Conservation (phyloP, 1,140 invertebrate species). For the Drosophila pandora region DNA sequence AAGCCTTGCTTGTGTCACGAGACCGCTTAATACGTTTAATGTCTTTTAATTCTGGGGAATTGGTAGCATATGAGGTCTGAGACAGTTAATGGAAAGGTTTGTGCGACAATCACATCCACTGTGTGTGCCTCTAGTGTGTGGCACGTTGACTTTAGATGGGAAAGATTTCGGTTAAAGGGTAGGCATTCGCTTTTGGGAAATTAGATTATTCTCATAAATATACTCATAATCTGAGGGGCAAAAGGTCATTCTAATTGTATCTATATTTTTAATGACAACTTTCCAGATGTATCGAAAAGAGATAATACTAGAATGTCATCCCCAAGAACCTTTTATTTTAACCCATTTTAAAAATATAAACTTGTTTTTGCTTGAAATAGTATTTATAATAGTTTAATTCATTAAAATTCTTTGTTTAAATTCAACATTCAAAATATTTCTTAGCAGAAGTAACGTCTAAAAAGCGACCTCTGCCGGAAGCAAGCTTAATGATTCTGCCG, state of each 20-base stretch:
- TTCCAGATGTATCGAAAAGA: too few relatives aligned
- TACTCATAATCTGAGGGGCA: background rate
- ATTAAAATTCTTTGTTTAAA: background rate
- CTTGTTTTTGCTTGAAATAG: too few relatives aligned
- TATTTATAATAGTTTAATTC: background rate
- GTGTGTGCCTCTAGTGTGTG: conserved; percentile 10
- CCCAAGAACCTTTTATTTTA: too few relatives aligned
- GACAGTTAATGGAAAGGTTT: conserved; percentile 64
- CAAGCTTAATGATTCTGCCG: background rate
- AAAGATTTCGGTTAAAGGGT: conserved; percentile 23
- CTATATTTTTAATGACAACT: too few relatives aligned
- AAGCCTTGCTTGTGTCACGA: conserved; percentile 62
- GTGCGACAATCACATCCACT: conserved; percentile 58
- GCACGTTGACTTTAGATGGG: conserved; percentile 29
- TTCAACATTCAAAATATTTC: background rate
- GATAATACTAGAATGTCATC: too few relatives aligned
- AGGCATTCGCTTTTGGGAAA: conserved; percentile 12
- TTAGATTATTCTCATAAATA: conserved; percentile 3
- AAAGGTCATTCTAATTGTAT: too few relatives aligned
- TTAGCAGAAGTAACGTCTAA: background rate
- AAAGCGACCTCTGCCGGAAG: background rate
- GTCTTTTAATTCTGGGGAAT: conserved; percentile 63
- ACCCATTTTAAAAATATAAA: too few relatives aligned
- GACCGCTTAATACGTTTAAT: conserved; percentile 64
- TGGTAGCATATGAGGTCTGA: conserved; percentile 52